Evolutionary conservation across 2,888 invertebrate genomes (phyloP).

Genomic region (Phania funesta): DNA sequence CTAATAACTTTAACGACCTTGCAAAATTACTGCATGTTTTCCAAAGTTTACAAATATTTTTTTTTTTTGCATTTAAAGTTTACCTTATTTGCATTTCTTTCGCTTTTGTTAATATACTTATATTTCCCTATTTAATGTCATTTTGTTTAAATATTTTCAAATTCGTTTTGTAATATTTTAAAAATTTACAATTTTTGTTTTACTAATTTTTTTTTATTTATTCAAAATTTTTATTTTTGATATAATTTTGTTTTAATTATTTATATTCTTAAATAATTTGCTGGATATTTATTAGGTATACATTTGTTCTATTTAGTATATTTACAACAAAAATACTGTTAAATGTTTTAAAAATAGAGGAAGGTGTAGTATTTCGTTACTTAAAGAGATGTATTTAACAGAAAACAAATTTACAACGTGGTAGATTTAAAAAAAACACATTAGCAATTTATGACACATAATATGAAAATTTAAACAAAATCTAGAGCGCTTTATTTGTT

Average conservation of each 20-base stretch:
- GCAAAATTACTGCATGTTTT: background rate
- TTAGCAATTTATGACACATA: conserved; percentile 9
- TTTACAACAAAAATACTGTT: conserved; percentile 61
- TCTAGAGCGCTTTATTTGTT: background rate
- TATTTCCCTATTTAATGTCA: conserved; percentile 64
- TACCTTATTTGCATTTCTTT: background rate
- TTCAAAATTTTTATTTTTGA: conserved; percentile 16
- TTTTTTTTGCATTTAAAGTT: no score
- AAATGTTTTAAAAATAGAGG: background rate
- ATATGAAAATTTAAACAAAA: conserved; percentile 1
- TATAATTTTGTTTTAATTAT: conserved; percentile 2
- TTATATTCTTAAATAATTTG: conserved; percentile 31
- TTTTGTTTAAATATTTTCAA: conserved; percentile 51
- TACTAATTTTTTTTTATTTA: conserved; percentile 35
- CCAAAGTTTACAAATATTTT: background rate
- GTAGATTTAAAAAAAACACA: background rate
- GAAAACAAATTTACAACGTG: background rate
- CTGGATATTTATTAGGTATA: background rate
- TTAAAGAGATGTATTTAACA: conserved; percentile 15
- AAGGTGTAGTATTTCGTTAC: background rate
- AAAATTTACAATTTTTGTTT: conserved; percentile 33
- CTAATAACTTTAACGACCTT: no score
- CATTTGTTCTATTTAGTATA: conserved; percentile 14
- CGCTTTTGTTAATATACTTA: conserved; percentile 20
- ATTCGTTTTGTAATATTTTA: conserved; percentile 25